Evolutionary conservation across 2,113 vertebrate genomes (phyloP).

Genomic region (Antennarius striatus): DNA sequence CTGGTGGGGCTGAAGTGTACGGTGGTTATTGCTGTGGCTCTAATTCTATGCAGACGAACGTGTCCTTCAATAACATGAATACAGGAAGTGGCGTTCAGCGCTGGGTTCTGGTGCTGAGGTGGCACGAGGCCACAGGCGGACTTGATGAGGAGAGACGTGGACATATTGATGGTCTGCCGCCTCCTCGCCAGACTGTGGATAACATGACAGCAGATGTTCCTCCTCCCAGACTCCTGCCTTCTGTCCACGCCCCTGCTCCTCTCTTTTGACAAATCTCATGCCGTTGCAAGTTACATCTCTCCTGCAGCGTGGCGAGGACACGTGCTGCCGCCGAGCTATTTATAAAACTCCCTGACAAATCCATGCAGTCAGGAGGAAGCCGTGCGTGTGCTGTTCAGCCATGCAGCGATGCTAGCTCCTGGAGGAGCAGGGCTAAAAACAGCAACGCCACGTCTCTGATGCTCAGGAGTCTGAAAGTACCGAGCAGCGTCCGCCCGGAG

Average conservation of each 20-base stretch:
- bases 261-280: slow-evolving; percentile 36
- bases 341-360: slow-evolving; percentile 79
- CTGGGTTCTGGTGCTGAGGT: neutral
- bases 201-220: neutral
- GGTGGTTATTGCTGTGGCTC: no score
- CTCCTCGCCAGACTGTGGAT: slow-evolving; percentile 2
- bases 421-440: slow-evolving; percentile 72
- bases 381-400: slow-evolving; percentile 73
- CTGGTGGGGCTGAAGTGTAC: no score
- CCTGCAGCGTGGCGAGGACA: slow-evolving; percentile 55
- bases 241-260: neutral
- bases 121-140: neutral
- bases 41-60: no score
- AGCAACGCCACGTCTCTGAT: slow-evolving; percentile 44
- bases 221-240: neutral
- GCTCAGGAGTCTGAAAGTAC: slow-evolving; percentile 51
- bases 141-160: slow-evolving; percentile 4
- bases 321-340: slow-evolving; percentile 73
- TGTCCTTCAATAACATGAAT: neutral
- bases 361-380: slow-evolving; percentile 74
- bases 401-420: slow-evolving; percentile 69
- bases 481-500: slow-evolving; percentile 16
- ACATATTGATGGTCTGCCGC: slow-evolving; percentile 17
- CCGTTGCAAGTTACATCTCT: slow-evolving; percentile 40
- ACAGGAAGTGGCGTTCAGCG: no score